Conservation (phyloP, 2,113 vertebrate species). For the Phyllostomus discolor region DNA sequence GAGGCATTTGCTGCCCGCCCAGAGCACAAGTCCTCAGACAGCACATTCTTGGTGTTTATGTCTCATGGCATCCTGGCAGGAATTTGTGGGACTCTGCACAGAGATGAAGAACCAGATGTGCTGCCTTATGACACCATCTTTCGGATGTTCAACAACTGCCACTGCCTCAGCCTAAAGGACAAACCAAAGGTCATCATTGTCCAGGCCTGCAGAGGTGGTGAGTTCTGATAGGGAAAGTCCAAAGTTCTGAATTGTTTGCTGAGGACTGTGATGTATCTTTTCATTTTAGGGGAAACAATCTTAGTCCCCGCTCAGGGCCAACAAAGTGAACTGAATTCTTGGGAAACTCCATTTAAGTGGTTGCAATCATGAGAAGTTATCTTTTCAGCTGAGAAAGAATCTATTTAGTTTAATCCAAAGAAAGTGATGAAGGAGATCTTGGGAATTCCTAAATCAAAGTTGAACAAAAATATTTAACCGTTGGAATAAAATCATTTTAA, state of each 20-base stretch:
- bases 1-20: constrained; percentile 74
- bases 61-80: constrained; percentile 83
- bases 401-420: background rate
- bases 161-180: constrained; percentile 78
- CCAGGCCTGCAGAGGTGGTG: constrained; percentile 90
- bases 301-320: background rate
- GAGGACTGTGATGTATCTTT: background rate
- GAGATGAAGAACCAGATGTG: constrained; percentile 12
- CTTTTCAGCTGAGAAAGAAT: background rate
- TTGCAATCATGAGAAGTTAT: background rate
- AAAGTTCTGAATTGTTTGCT: background rate
- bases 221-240: background rate
- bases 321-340: background rate
- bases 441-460: background rate
- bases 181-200: constrained; percentile 92
- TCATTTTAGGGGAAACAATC: background rate
- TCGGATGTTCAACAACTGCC: constrained; percentile 78
- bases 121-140: constrained; percentile 82
- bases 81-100: constrained; percentile 75
- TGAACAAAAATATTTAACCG: background rate
- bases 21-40: constrained; percentile 85
- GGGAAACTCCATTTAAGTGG: background rate
- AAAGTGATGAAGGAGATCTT: background rate
- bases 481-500: background rate
- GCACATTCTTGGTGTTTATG: constrained; percentile 89